Evolutionary conservation across 2,797 vertebrate genomes (phyloP), one percentile per base, ranked within the genome.

Genomic region (Amblyopsis hoosieri): DNA sequence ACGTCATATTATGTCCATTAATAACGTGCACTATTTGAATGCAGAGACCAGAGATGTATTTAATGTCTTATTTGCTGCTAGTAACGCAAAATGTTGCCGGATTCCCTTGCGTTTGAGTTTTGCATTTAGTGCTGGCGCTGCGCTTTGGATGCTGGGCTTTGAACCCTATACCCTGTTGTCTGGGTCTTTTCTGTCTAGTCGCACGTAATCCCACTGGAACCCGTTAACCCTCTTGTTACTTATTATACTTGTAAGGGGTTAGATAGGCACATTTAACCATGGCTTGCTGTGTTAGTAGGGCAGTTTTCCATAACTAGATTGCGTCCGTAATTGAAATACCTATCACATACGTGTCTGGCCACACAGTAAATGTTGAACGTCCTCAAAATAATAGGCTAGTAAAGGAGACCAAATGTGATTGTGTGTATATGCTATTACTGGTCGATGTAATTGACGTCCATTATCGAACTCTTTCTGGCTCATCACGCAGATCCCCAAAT

Each of bases 201-300:
- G 54, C 48, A 45, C 23, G 23, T 90, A 88, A 91, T 91, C 90
- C 76, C 72, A 13, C 82, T 79, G 78, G 68, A 76, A 78, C 80
- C 77, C 80, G 69, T 62, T 75, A 83, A 72, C 73, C 76, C 81
- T 85, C 78, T 75, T 81, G 87, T 78, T 81, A 78, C 79, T 90
- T 92, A 83, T 87, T 85, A 86, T 74, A 80, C 75, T 81, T 72
- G 84, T 85, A 87, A 88, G 73, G 80, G 80, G 85, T 84, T 80
- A 83, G 70, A 51, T 78, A 67, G 52, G 66, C 56, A 67, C 85
- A 84, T 84, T 92, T 88, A 87, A 87, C 19, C 63, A 67, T 66
- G 87, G 89, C 91, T 93, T 91, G 90, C 73, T 63, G 81, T 57
- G 79, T 76, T 72, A 60, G 65, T 64, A 67, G 60, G 75, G 71